phyloP scores from a whole-genome alignment of 1,140 invertebrate genomes.

The Anoplophora glabripennis region DNA sequence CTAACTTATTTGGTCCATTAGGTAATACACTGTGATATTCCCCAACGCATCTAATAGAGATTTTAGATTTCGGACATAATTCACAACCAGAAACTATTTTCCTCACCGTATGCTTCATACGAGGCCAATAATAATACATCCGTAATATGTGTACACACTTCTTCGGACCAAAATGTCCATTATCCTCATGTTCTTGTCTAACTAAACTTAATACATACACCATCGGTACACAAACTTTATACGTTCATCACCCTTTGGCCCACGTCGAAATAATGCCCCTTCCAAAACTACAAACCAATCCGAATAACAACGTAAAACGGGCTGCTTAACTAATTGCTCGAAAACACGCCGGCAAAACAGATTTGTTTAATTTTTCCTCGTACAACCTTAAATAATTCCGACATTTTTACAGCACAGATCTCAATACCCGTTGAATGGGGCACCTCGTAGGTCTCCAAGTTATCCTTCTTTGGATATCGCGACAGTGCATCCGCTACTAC shows the following conservation, averaged over 20 bases:
- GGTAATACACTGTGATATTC: slow-evolving; percentile 1
- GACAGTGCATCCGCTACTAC: slow-evolving; percentile 1
- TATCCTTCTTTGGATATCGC: neutral
- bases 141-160: neutral
- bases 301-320: neutral
- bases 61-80: slow-evolving; percentile 9
- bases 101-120: neutral
- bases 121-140: slow-evolving; percentile 1
- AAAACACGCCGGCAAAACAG: neutral
- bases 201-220: neutral
- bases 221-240: neutral
- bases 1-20: neutral
- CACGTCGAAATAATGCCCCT: neutral
- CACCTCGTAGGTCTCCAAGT: neutral
- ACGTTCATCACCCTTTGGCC: neutral
- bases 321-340: neutral
- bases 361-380: neutral
- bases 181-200: neutral
- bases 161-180: neutral
- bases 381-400: neutral
- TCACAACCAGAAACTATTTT: neutral
- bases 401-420: neutral
- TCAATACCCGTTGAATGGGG: neutral
- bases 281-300: neutral
- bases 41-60: neutral